These are phyloP conservation scores for Pseudobourletiella spinata DNA, from an alignment of 1,140 invertebrate genomes.

Conservation along the genomic window DNA sequence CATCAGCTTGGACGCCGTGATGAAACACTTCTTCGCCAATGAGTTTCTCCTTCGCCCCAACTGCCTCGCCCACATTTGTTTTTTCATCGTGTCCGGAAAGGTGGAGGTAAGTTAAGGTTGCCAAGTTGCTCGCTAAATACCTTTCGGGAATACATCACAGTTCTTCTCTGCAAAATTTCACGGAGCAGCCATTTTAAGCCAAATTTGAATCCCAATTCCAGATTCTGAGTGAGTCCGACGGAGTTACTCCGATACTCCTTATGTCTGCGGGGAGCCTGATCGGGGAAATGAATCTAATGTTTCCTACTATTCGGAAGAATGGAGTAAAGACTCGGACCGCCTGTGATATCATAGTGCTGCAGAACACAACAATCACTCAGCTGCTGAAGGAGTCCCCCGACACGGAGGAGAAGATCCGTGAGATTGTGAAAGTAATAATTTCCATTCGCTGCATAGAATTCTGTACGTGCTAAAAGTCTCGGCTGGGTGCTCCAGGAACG, in stretches of 20 bases:
- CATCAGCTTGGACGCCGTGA: background rate
- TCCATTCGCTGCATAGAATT: too few relatives aligned
- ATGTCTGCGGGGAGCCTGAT: slow-evolving; percentile 3
- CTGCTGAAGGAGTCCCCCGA: background rate
- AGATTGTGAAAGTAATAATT: background rate
- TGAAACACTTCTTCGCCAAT: slow-evolving; percentile 12
- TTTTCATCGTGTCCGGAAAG: slow-evolving; percentile 4
- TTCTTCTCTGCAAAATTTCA: too few relatives aligned
- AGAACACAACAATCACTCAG: background rate
- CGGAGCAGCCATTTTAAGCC: background rate
- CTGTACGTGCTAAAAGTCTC: too few relatives aligned
- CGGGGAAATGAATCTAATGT: slow-evolving; percentile 6
- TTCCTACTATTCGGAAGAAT: background rate
- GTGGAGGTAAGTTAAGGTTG: too few relatives aligned
- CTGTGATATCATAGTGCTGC: slow-evolving; percentile 5
- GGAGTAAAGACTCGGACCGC: slow-evolving; percentile 13
- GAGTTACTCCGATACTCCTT: background rate
- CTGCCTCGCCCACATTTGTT: background rate
- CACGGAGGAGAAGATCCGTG: background rate
- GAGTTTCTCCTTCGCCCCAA: slow-evolving; percentile 12
- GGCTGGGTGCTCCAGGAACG: too few relatives aligned
- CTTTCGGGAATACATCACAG: too few relatives aligned
- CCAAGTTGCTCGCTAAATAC: too few relatives aligned
- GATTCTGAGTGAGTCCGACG: slow-evolving; percentile 8
- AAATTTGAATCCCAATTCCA: too few relatives aligned